Percentiles rank a stretch among this genome's conserved stretches.
Evolutionary conservation across 2,888 invertebrate genomes (phyloP).

Genomic region (Geotrupes spiniger): DNA sequence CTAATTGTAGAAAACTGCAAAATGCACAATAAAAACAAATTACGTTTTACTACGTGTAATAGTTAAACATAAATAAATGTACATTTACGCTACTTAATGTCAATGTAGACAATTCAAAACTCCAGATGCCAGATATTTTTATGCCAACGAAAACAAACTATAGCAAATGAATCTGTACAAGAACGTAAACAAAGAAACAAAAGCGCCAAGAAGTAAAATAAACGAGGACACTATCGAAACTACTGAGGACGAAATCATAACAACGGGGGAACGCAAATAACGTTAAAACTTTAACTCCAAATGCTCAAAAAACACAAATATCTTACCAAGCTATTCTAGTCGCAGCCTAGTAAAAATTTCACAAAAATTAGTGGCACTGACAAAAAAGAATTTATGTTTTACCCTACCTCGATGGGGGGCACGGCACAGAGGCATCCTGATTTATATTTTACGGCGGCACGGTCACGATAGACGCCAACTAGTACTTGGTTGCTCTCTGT

Average conservation of each 20-base stretch:
- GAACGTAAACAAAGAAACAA: slow-evolving; percentile 15
- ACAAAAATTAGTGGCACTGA: slow-evolving; percentile 40
- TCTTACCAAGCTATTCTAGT: slow-evolving; percentile 53
- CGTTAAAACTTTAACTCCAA: slow-evolving; percentile 6
- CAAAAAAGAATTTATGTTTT: neutral
- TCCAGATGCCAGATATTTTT: neutral
- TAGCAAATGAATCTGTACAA: neutral
- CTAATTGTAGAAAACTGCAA: too few relatives aligned
- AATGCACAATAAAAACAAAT: too few relatives aligned
- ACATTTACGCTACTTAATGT: too few relatives aligned
- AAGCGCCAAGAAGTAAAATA: slow-evolving; percentile 9
- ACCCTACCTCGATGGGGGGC: neutral
- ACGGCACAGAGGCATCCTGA: slow-evolving; percentile 1
- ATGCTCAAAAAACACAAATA: slow-evolving; percentile 34
- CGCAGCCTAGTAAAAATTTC: slow-evolving; percentile 50
- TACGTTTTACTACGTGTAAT: too few relatives aligned
- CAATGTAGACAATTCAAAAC: neutral
- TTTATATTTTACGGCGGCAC: neutral
- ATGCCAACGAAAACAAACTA: slow-evolving; percentile 13
- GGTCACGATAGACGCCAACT: neutral
- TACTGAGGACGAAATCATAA: slow-evolving; percentile 1
- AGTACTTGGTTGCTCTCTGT: slow-evolving; percentile 1
- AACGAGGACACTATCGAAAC: slow-evolving; percentile 8
- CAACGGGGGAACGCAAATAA: slow-evolving; percentile 4
- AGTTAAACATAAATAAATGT: neutral